Conservation (phyloP, 92 coral and sea anemone species). For the Umimayanthus chanpuru region DNA sequence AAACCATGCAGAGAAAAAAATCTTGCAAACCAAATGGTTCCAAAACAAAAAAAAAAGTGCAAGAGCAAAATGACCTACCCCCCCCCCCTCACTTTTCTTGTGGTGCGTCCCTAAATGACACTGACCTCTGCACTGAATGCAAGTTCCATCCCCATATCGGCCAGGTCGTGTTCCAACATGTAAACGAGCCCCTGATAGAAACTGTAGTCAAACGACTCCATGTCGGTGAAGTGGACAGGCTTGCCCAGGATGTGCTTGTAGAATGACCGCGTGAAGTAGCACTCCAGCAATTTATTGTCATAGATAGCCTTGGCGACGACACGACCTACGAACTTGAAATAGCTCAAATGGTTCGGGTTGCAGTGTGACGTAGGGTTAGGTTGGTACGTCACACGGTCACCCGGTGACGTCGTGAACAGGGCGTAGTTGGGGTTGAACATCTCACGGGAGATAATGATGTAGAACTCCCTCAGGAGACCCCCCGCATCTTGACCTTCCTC, state of each 20-base stretch:
- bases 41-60: too few species aligned
- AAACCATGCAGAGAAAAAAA: too few species aligned
- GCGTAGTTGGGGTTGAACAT: slow-evolving; percentile 99
- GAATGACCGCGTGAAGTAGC: slow-evolving; percentile 96
- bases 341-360: slow-evolving; percentile 95
- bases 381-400: slow-evolving; percentile 97
- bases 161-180: slow-evolving; percentile 87
- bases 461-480: slow-evolving; percentile 94
- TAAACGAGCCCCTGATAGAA: slow-evolving; percentile 93
- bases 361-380: slow-evolving; percentile 99
- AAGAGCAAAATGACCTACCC: too few species aligned
- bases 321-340: slow-evolving; percentile 97
- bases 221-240: slow-evolving; percentile 93
- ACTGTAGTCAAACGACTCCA: slow-evolving; percentile 97
- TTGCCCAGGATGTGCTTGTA: slow-evolving; percentile 97
- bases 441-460: slow-evolving; percentile 96
- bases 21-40: too few species aligned
- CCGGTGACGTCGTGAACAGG: slow-evolving; percentile 95
- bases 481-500: slow-evolving; percentile 99
- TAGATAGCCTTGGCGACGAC: slow-evolving; percentile 98
- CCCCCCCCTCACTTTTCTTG: too few species aligned
- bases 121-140: slow-evolving; percentile 94
- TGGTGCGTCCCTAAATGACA: too few species aligned
- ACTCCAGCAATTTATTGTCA: slow-evolving; percentile 94
- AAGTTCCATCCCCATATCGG: slow-evolving; percentile 92